These are phyloP conservation scores for Muntiacus muntjak DNA, from an alignment of 2,113 vertebrate species.

Conservation along the genomic window DNA sequence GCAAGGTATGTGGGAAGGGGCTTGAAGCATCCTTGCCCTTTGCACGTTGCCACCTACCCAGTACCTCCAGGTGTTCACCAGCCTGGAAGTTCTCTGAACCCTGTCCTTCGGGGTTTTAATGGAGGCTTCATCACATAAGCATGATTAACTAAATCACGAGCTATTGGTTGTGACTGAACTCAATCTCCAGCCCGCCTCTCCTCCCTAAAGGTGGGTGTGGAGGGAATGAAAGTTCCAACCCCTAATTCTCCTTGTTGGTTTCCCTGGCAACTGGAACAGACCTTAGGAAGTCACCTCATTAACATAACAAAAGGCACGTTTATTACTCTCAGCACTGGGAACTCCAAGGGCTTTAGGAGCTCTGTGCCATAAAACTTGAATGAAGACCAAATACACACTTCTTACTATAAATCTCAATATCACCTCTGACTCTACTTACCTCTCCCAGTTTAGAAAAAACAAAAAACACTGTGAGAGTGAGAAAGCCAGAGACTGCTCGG, in stretches of 20 bases:
- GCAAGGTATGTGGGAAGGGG: not conserved
- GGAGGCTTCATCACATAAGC: not conserved
- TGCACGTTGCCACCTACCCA: not conserved
- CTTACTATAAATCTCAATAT: not conserved
- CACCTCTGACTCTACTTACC: not conserved
- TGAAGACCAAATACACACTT: not conserved
- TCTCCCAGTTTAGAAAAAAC: not conserved
- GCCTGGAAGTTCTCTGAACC: not conserved
- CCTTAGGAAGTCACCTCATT: not conserved
- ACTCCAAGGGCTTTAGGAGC: not conserved
- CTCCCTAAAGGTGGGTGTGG: not conserved
- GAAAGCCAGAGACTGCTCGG: not conserved
- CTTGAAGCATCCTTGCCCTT: not conserved
- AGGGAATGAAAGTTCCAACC: not conserved
- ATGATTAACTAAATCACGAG: not conserved
- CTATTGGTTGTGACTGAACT: not conserved
- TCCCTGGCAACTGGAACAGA: not conserved
- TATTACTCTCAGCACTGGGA: not conserved
- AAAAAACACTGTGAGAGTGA: not conserved
- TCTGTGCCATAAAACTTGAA: not conserved
- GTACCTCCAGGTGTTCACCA: not conserved
- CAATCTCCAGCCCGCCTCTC: not conserved
- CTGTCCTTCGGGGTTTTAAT: not conserved
- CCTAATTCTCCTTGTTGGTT: not conserved
- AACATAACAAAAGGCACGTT: not conserved